Conservation (phyloP, 1,140 invertebrate genomes). For the Drosophila sulfurigaster region DNA sequence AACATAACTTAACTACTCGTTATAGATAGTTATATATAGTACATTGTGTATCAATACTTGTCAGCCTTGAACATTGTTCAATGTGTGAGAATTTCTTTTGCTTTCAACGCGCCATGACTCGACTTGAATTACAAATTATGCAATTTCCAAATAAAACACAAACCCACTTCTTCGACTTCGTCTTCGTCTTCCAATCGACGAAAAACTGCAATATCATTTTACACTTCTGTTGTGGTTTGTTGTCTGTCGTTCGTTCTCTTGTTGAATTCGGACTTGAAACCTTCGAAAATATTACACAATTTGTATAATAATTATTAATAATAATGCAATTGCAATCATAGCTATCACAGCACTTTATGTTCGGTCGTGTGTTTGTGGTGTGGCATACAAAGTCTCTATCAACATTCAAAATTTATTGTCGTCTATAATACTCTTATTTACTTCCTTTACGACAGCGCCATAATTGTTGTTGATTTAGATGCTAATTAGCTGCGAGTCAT, state of each 20-base stretch:
- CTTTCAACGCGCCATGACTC: slow-evolving; percentile 53
- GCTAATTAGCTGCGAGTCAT: slow-evolving; percentile 39
- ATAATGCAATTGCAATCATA: slow-evolving; percentile 10
- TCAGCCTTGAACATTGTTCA: slow-evolving; percentile 14
- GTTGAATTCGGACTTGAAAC: slow-evolving; percentile 51
- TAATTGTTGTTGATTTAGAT: slow-evolving; percentile 38
- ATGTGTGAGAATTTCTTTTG: slow-evolving; percentile 52
- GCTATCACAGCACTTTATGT: neutral
- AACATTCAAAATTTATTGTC: slow-evolving; percentile 4
- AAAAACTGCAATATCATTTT: slow-evolving; percentile 69
- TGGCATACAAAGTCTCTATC: neutral
- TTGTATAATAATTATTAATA: neutral
- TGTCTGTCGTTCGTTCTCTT: slow-evolving; percentile 9
- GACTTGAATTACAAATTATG: slow-evolving; percentile 63
- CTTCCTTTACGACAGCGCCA: slow-evolving; percentile 35
- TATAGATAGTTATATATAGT: slow-evolving; percentile 1
- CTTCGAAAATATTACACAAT: slow-evolving; percentile 64
- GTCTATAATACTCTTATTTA: slow-evolving; percentile 26
- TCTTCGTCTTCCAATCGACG: neutral
- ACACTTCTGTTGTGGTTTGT: slow-evolving; percentile 14
- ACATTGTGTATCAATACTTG: slow-evolving; percentile 20
- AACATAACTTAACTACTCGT: slow-evolving; percentile 51
- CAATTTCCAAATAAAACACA: slow-evolving; percentile 52
- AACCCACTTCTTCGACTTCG: slow-evolving; percentile 21
- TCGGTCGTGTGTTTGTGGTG: neutral